Conservation (phyloP, 2,113 vertebrate genomes). For the Haplotaxodon microlepis region DNA sequence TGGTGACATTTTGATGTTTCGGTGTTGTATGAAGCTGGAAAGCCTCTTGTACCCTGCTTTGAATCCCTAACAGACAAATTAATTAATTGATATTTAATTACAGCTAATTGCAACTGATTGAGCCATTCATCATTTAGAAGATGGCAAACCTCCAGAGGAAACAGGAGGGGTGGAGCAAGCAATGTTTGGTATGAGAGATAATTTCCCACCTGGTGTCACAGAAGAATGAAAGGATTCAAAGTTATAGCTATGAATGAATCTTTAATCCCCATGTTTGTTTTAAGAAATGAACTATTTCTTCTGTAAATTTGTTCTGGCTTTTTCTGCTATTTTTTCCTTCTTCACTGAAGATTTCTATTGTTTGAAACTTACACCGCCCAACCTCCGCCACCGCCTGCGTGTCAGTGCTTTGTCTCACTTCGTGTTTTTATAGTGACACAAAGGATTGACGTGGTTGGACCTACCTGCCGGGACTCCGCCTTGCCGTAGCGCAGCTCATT, state of each 20-base stretch:
- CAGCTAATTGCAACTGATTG: not conserved
- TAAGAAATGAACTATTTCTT: not conserved
- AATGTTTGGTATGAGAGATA: not conserved
- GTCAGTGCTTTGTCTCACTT: not conserved
- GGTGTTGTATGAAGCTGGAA: not conserved
- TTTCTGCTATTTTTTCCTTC: not conserved
- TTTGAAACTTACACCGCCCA: not conserved
- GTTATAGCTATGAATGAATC: not conserved
- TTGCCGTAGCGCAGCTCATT: slow-evolving; percentile 74
- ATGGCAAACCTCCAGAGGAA: not conserved
- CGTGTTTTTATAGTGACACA: not conserved
- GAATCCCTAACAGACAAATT: not conserved
- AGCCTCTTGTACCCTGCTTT: not conserved
- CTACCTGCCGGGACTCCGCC: slow-evolving; percentile 76
- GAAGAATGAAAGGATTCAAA: not conserved
- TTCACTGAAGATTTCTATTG: not conserved
- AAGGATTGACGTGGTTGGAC: not conserved
- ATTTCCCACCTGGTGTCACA: not conserved
- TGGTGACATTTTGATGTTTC: not conserved
- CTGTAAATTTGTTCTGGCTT: not conserved
- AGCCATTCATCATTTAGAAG: not conserved
- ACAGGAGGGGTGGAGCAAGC: not conserved
- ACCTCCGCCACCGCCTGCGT: not conserved
- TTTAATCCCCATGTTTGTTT: not conserved
- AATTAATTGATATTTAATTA: not conserved